Evolutionary conservation across 1,140 invertebrate genomes (phyloP).

Genomic region (Drosophila chauvacae): DNA sequence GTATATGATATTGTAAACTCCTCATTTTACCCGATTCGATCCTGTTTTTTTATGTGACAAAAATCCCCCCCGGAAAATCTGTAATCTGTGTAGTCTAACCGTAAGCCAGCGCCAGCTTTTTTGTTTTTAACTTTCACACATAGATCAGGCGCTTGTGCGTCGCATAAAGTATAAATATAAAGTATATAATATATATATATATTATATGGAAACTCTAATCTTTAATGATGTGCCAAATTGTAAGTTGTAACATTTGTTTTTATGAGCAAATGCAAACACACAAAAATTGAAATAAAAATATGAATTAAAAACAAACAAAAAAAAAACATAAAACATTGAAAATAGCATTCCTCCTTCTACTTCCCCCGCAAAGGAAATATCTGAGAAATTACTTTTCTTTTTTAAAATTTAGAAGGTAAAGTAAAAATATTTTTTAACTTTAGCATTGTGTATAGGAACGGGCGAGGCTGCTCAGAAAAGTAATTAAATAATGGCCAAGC

Average conservation of each 20-base stretch:
- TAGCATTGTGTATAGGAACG: constrained; percentile 67
- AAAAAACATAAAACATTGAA: constrained; percentile 43
- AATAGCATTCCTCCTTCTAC: constrained; percentile 45
- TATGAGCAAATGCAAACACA: constrained; percentile 73
- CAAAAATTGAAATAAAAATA: constrained; percentile 73
- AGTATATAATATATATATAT: constrained; percentile 60
- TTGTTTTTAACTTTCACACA: constrained; percentile 77
- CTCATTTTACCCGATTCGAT: constrained; percentile 30
- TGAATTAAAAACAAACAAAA: constrained; percentile 41
- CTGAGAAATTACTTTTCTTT: constrained; percentile 38
- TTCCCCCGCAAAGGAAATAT: constrained; percentile 25
- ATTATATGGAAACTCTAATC: constrained; percentile 74
- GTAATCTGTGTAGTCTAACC: constrained; percentile 73
- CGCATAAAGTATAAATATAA: constrained; percentile 76
- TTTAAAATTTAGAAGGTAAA: constrained; percentile 65
- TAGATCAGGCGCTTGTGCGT: constrained; percentile 72
- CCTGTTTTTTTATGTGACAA: constrained; percentile 25
- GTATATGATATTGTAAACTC: constrained; percentile 45
- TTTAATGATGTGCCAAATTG: constrained; percentile 84
- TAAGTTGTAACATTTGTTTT: constrained; percentile 83
- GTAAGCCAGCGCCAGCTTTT: constrained; percentile 74
- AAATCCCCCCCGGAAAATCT: constrained; percentile 6
- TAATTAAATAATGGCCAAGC: constrained; percentile 36
- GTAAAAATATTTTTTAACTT: constrained; percentile 68
- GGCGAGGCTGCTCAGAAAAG: constrained; percentile 16